phyloP scores from a whole-genome alignment of 2,113 vertebrate genomes.

The Benitochromis conjunctus region DNA sequence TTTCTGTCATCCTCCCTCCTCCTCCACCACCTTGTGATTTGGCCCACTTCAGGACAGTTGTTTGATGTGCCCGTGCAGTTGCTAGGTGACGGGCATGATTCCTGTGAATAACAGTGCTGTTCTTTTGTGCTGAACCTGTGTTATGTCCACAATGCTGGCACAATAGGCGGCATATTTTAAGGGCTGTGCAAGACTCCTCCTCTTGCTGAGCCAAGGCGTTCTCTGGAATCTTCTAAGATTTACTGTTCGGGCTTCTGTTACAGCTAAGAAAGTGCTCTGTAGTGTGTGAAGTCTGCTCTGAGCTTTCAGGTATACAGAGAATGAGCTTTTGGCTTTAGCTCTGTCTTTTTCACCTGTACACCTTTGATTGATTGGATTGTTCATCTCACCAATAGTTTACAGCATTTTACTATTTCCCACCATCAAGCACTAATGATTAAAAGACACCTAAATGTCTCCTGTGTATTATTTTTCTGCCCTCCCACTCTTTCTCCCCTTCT shows the following conservation, averaged over 20 bases:
- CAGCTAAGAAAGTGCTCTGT: neutral
- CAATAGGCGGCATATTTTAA: conserved; percentile 39
- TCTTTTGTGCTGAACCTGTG: conserved; percentile 50
- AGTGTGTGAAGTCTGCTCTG: neutral
- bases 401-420: neutral
- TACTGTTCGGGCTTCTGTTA: neutral
- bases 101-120: conserved; percentile 63
- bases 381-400: neutral
- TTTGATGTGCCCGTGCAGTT: conserved; percentile 54
- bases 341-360: neutral
- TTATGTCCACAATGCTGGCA: conserved; percentile 49
- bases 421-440: neutral
- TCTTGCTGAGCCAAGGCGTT: neutral
- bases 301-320: neutral
- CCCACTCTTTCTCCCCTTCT: neutral
- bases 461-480: neutral
- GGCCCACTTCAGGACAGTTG: conserved; percentile 24
- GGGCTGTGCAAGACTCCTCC: neutral
- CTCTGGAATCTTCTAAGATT: conserved; percentile 3
- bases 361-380: neutral
- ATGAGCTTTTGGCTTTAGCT: neutral
- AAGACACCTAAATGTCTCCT: neutral
- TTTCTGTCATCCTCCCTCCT: neutral
- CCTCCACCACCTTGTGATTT: neutral
- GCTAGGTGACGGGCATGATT: conserved; percentile 52